Percentiles rank a stretch among this genome's conserved stretches.
These are phyloP conservation scores for Phrynosoma platyrhinos DNA, from an alignment of 2,113 vertebrate species.

Conservation along the genomic window DNA sequence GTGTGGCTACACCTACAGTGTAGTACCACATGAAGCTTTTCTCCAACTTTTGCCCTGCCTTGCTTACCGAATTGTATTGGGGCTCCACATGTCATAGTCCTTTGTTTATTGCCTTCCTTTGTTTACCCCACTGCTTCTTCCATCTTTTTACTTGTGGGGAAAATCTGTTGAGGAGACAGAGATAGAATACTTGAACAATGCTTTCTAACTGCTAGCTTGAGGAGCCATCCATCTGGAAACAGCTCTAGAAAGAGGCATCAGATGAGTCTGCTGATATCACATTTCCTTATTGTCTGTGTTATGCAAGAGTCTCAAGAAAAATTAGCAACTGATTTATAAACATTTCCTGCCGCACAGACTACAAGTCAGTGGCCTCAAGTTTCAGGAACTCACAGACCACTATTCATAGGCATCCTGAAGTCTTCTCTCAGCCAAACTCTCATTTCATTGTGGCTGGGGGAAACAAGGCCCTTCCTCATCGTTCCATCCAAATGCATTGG, in stretches of 20 bases:
- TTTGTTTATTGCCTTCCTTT: no score
- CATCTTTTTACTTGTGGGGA: no score
- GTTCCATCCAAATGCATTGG: constrained; percentile 60
- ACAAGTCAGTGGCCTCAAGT: neutral
- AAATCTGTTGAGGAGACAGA: no score
- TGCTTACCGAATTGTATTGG: no score
- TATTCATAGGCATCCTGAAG: constrained; percentile 18
- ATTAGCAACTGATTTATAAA: constrained; percentile 36
- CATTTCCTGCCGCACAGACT: constrained; percentile 27
- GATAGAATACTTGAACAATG: no score
- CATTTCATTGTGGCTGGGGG: constrained; percentile 38
- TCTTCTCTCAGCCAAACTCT: constrained; percentile 44
- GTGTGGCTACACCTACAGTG: no score
- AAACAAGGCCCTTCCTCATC: constrained; percentile 59
- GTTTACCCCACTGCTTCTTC: no score
- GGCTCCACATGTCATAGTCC: no score
- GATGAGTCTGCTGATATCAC: neutral
- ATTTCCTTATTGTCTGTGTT: neutral
- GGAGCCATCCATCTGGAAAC: neutral
- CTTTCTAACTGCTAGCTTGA: no score
- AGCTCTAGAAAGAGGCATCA: neutral
- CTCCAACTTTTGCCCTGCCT: no score
- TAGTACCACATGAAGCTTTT: no score
- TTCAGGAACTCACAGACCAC: neutral
- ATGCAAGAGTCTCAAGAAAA: neutral